phyloP scores from a whole-genome alignment of 1,140 invertebrate genomes.

The Drosophila lacteicornis region DNA sequence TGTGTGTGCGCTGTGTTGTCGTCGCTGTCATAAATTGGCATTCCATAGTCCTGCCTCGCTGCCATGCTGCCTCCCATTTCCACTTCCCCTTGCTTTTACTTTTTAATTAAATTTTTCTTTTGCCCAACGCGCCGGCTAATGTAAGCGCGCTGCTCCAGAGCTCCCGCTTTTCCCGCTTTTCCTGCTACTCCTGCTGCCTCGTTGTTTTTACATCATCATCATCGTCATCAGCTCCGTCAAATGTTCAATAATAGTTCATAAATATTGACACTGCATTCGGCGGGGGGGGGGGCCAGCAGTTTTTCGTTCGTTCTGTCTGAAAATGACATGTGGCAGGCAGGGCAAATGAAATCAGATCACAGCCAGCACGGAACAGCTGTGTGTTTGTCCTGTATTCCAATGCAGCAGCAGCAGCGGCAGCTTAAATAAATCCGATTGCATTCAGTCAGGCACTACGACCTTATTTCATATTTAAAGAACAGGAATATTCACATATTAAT shows the following conservation, averaged over 20 bases:
- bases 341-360: slow-evolving; percentile 59
- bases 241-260: slow-evolving; percentile 48
- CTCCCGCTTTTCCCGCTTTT: not conserved
- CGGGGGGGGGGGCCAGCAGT: not conserved
- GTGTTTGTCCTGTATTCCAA: slow-evolving; percentile 3
- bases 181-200: not conserved
- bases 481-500: slow-evolving; percentile 29
- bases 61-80: too few relatives aligned
- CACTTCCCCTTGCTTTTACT: slow-evolving; percentile 31
- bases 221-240: slow-evolving; percentile 25
- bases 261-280: slow-evolving; percentile 36
- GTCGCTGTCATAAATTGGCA: slow-evolving; percentile 57
- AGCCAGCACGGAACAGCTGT: slow-evolving; percentile 5
- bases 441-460: not conserved
- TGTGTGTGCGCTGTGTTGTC: slow-evolving; percentile 9
- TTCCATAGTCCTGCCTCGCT: slow-evolving; percentile 27
- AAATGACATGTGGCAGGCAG: slow-evolving; percentile 45
- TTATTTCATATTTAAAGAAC: slow-evolving; percentile 33
- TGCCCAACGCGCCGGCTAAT: slow-evolving; percentile 32
- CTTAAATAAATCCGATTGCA: slow-evolving; percentile 33
- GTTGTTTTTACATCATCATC: slow-evolving; percentile 14
- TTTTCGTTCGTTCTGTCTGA: slow-evolving; percentile 7
- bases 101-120: slow-evolving; percentile 62
- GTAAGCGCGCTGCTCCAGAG: slow-evolving; percentile 9
- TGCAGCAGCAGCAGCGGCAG: not conserved